Percentiles rank a stretch among this genome's conserved stretches.
Evolutionary conservation across 1,140 invertebrate genomes (phyloP).

Genomic region (Drosophila kanapiae): DNA sequence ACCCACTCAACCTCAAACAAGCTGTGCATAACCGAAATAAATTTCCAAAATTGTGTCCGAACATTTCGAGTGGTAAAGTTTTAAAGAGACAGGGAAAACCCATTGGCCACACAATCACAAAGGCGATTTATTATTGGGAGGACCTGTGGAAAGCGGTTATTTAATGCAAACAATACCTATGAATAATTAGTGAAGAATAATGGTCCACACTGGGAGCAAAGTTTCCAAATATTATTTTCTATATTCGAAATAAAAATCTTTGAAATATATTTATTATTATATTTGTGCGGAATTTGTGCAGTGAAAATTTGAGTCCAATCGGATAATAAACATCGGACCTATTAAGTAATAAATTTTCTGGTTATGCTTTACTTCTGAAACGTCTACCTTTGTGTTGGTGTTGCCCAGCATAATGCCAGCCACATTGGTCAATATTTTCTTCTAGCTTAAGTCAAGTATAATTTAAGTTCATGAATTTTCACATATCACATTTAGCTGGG

Average conservation of each 20-base stretch:
- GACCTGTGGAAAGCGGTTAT: neutral
- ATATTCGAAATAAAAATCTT: no score
- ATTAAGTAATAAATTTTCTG: no score
- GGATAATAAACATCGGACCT: no score
- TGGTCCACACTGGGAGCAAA: neutral
- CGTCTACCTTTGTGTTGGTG: no score
- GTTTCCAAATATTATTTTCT: neutral
- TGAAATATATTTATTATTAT: neutral
- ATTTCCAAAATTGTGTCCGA: slow-evolving; percentile 21
- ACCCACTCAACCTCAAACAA: slow-evolving; percentile 28
- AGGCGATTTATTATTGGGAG: neutral
- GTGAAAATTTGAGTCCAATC: no score
- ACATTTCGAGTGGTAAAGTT: slow-evolving; percentile 21
- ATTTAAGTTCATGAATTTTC: no score
- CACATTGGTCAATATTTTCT: no score
- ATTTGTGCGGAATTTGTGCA: no score
- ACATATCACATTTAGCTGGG: no score
- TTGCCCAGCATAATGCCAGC: no score
- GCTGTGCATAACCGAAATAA: slow-evolving; percentile 38
- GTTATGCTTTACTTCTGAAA: no score
- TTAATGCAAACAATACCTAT: slow-evolving; percentile 16
- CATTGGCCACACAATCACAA: neutral
- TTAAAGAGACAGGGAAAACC: slow-evolving; percentile 7
- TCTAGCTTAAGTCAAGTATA: no score
- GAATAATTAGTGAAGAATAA: slow-evolving; percentile 35